These are phyloP conservation scores for Alviniconcha marisindica DNA, from an alignment of 1,140 invertebrate genomes.

Conservation along the genomic window DNA sequence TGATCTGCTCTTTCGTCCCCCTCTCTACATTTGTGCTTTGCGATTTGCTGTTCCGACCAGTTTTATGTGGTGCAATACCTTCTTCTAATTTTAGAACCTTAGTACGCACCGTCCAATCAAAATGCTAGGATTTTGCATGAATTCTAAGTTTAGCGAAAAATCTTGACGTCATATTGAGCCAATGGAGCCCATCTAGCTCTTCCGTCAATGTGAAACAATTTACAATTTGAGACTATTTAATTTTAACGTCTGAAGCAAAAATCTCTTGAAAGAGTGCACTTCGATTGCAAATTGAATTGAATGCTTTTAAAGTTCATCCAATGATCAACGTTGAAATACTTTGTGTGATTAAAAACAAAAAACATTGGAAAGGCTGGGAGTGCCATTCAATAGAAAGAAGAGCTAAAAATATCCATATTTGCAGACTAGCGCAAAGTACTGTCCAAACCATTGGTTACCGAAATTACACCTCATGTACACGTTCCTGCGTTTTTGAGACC, in stretches of 20 bases:
- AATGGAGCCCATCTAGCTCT: slow-evolving; percentile 23
- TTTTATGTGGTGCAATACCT: slow-evolving; percentile 63
- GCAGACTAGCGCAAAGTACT: neutral
- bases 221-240: too few relatives aligned
- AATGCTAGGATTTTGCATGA: slow-evolving; percentile 12
- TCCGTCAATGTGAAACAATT: too few relatives aligned
- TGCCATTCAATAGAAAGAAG: neutral
- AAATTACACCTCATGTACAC: too few relatives aligned
- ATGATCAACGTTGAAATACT: too few relatives aligned
- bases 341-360: too few relatives aligned
- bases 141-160: slow-evolving; percentile 34
- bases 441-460: neutral
- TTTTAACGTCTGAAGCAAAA: too few relatives aligned
- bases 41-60: slow-evolving; percentile 19
- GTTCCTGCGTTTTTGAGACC: too few relatives aligned
- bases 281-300: too few relatives aligned
- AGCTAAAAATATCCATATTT: neutral
- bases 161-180: slow-evolving; percentile 35
- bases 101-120: slow-evolving; percentile 38
- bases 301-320: too few relatives aligned
- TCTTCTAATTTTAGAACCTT: slow-evolving; percentile 51
- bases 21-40: slow-evolving; percentile 46
- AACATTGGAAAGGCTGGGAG: too few relatives aligned
- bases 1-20: slow-evolving; percentile 35
- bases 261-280: too few relatives aligned